Base-by-base conservation (phyloP, 2,113 vertebrate genomes). In the Cynocephalus volans region DNA sequence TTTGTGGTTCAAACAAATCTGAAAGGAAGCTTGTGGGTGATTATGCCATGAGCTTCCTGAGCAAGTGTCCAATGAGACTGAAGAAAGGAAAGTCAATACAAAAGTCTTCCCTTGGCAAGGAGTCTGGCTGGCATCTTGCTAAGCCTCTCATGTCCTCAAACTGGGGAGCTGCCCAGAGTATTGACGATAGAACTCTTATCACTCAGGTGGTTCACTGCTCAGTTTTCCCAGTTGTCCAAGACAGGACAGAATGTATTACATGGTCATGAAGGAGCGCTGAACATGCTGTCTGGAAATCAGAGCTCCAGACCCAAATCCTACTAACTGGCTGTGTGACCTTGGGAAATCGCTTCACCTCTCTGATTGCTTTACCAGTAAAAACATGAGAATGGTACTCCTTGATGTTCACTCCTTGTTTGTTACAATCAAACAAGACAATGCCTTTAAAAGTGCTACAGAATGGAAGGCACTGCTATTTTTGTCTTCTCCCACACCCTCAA, bases 221-320 rank as follows among this genome's bases (percentile, higher is more conserved):
- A 50, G 48, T 28, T 60, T 15, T 24, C 45, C 58, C 15, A 33
- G 48, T 15, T 13, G 58, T 48, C 77, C 6, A 4, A 10, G 31
- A 18, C 15, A 79, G 52, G 56, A 14, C 23, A 17, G 19, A 0
- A 4, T 6, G 12, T 5, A 9, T 52, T 11, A 1, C 0, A 0
- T 28, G 65, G 56, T 15, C 14, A 4, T 9, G 19, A 65, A 65
- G 62, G 62, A 36, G 62, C 56, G 15, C 26, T 36, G 14, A 67
- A 1, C 11, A 48, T 8, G 28, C 19, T 10, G 48, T 33, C 69
- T 50, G 52, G 82, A 6, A 10, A 8, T 8, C 41, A 31, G 21
- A 31, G 26, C 12, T 21, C 64, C 26, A 83, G 62, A 28, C 36
- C 11, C 48, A 9, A 56, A 41, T 31, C 48, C 82, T 75, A 50